Conservation (phyloP, 2,113 vertebrate species). For the Rattus rattus region DNA sequence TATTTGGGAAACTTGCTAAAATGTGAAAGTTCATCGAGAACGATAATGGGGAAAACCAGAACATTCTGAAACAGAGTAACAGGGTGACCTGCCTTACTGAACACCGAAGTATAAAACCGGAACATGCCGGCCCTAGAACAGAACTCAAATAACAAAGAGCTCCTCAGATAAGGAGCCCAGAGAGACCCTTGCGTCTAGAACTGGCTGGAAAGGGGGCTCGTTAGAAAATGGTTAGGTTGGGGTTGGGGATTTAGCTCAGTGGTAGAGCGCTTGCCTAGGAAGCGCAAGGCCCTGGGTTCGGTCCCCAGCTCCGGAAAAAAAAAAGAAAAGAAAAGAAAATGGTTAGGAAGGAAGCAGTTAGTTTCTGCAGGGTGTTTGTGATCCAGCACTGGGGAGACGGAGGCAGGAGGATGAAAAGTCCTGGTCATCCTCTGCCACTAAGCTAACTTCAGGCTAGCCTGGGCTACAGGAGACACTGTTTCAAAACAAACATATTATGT, state of each 20-base stretch:
- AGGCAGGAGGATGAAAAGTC: neutral
- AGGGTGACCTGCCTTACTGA: conserved; percentile 21
- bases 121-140: neutral
- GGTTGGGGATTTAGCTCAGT: no score
- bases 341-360: neutral
- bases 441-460: neutral
- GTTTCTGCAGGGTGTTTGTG: neutral
- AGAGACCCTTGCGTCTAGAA: neutral
- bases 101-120: conserved; percentile 4
- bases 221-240: neutral
- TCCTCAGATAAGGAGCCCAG: neutral
- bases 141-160: neutral
- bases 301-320: no score
- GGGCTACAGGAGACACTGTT: neutral
- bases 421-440: neutral
- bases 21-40: conserved; percentile 56
- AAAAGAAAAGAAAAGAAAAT: no score
- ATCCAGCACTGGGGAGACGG: neutral
- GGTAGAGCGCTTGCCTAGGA: no score
- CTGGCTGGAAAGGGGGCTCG: neutral
- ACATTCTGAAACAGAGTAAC: conserved; percentile 56
- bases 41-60: conserved; percentile 61
- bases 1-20: conserved; percentile 56
- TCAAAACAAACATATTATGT: neutral
- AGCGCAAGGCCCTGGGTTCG: no score